Evolutionary conservation across 2,113 vertebrate species (phyloP).

Genomic region (Macrotus californicus): DNA sequence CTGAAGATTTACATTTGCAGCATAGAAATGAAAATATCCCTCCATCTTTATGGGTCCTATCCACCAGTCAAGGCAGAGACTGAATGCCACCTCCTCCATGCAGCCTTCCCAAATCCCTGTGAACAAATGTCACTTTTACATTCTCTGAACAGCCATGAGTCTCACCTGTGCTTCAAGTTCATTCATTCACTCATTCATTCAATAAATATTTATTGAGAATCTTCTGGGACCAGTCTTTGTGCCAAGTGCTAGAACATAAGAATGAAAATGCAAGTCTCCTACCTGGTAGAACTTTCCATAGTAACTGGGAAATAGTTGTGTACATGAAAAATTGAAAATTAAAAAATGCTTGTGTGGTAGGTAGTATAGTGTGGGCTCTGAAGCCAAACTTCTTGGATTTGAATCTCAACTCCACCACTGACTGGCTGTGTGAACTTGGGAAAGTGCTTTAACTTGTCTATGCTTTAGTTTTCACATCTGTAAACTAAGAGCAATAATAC

Average conservation of each 20-base stretch:
- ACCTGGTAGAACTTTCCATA: conserved; percentile 19
- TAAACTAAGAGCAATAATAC: conserved; percentile 5
- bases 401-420: neutral
- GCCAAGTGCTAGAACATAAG: conserved; percentile 15
- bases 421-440: neutral
- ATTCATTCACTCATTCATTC: neutral
- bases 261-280: conserved; percentile 1
- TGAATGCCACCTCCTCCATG: neutral
- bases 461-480: neutral
- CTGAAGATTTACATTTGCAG: neutral
- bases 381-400: neutral
- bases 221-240: neutral
- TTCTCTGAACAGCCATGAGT: neutral
- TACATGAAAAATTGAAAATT: neutral
- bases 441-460: neutral
- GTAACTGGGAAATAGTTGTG: neutral
- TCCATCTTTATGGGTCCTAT: neutral
- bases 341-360: neutral
- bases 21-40: neutral
- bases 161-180: neutral
- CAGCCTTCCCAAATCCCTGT: neutral
- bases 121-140: neutral
- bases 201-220: neutral
- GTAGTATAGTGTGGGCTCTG: neutral
- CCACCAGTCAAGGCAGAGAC: neutral